Evolutionary conservation across 2,797 vertebrate genomes (phyloP), one percentile per base, ranked within the genome.

Genomic region (Gymnoscopelus braueri): DNA sequence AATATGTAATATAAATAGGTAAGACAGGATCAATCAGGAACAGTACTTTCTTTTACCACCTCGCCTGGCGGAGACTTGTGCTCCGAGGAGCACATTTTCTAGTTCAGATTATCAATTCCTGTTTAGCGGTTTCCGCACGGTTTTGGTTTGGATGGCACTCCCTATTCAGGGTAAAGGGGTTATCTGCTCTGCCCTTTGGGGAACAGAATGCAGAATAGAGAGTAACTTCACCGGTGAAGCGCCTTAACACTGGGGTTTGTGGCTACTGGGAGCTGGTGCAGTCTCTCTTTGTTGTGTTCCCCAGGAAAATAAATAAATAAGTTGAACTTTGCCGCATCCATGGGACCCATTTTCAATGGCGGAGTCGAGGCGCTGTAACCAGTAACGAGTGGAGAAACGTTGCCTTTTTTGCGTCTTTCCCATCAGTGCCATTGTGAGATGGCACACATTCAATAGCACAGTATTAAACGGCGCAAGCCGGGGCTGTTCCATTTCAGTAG

Each of bases 401-500:
- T 76, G 70, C 8, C 39, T 9, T 39, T 9, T 82, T 75, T 84
- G 82, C 71, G 81, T 84, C 74, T 82, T 73, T 84, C 84, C 84
- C 78, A 79, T 72, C 24, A 35, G 82, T 85, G 77, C 75, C 72
- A 69, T 81, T 67, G 83, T 79, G 51, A 72, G 67, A 75, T 77
- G 35, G 71, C 61, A 19, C 67, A 82, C 75, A 55, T 86, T 87
- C 71, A 85, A 79, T 80, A 73, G 83, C 71, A 88, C 82, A 71
- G 75, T 72, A 85, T 89, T 87, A 87, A 90, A 84, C 29, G 73
- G 75, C 82, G 85, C 62, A 82, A 87, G 86, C 12, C 66, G 74
- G 81, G 83, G 77, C 84, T 53, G 81, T 85, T 90, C 85, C 90
- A 83, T 91, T 86, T 87, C 88, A 82, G 81, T 82, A 85, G 86